These are phyloP conservation scores for Spheniscus humboldti DNA, from an alignment of 2,797 vertebrate genomes.

Conservation along the genomic window DNA sequence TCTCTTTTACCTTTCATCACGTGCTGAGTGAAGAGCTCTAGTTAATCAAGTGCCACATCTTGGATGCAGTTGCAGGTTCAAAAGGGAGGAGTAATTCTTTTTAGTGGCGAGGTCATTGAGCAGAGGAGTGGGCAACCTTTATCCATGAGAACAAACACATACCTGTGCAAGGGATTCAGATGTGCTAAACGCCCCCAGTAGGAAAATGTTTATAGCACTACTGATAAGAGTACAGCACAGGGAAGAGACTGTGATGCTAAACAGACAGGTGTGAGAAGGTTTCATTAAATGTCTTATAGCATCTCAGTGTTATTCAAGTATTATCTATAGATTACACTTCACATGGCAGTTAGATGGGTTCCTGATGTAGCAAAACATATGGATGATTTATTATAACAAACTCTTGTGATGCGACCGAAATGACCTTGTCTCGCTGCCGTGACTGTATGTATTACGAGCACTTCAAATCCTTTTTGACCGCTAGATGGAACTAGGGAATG, in stretches of 20 bases:
- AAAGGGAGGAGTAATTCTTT: background rate
- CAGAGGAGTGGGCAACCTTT: background rate
- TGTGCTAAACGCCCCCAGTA: background rate
- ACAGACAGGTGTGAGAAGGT: background rate
- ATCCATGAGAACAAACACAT: background rate
- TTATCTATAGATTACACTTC: background rate
- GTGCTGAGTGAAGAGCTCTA: background rate
- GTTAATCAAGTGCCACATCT: background rate
- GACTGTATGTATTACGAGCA: background rate
- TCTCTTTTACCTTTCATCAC: background rate
- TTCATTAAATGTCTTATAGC: background rate
- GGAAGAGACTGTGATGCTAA: background rate
- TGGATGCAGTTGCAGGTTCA: background rate
- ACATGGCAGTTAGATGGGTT: background rate
- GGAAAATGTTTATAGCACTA: background rate
- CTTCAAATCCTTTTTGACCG: background rate
- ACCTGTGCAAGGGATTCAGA: background rate
- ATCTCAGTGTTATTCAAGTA: background rate
- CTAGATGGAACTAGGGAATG: slow-evolving; percentile 58
- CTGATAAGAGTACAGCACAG: background rate
- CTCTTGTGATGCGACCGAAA: background rate
- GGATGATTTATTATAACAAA: background rate
- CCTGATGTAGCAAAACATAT: background rate
- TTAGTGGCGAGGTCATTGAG: background rate
- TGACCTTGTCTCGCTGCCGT: background rate